phyloP scores from a whole-genome alignment of 1,140 invertebrate species.

The Eufriesea mexicana region DNA sequence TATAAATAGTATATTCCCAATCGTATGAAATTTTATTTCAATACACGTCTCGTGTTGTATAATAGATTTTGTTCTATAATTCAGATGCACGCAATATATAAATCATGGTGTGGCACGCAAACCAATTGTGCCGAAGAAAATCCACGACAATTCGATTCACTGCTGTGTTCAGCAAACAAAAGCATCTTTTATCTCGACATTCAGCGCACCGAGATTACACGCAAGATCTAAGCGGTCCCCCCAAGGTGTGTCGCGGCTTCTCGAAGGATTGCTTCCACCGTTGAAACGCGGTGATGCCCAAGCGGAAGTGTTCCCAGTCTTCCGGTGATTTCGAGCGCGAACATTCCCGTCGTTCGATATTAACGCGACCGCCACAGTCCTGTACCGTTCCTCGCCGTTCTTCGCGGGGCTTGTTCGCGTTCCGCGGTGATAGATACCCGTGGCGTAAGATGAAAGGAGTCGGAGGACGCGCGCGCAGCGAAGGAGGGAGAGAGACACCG shows the following conservation, averaged over 20 bases:
- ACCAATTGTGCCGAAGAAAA: no score
- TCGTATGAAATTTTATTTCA: no score
- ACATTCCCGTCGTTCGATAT: conserved; percentile 49
- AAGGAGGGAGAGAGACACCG: conserved; percentile 39
- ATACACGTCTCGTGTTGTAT: no score
- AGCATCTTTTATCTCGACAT: not conserved
- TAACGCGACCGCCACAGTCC: conserved; percentile 18
- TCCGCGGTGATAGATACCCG: conserved; percentile 21
- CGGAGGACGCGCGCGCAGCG: not conserved
- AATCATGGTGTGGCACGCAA: no score
- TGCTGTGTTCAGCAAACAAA: no score
- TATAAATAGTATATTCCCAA: no score
- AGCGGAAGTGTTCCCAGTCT: not conserved
- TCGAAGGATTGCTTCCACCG: not conserved
- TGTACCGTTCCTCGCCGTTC: not conserved
- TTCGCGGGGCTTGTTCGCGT: not conserved
- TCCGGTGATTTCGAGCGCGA: not conserved
- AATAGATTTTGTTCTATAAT: no score
- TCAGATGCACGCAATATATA: no score
- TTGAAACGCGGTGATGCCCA: not conserved
- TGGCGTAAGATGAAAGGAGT: conserved; percentile 10
- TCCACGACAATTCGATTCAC: no score
- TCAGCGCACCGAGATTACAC: not conserved
- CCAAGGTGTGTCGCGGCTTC: not conserved
- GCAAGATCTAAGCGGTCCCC: not conserved